Evolutionary conservation across 2,113 vertebrate species (phyloP), one percentile per base, ranked within the genome.

Genomic region (Egretta garzetta): DNA sequence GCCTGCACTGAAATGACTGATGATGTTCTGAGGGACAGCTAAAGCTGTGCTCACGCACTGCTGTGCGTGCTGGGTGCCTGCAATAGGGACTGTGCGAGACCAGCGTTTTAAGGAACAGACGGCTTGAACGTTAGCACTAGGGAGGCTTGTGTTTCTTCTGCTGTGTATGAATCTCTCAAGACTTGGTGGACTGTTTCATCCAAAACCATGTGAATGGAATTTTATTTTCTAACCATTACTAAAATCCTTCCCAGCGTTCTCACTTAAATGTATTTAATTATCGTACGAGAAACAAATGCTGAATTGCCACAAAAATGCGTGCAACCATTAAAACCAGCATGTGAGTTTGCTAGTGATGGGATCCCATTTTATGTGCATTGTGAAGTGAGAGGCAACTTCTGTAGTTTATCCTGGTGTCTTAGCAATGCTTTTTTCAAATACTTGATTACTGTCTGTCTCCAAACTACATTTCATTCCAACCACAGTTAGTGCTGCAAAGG

Each of bases 31-130:
- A 39, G 18, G 47, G 59, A 21, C 9, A 10, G 68, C 82, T 37
- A 11, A 43, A 27, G 63, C 55, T 0, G 2, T 32, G 45, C 16
- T 70, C 13, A 5, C 1, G 2, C 1, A 9, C 41, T 7, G n/a
- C 22, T 0, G 17, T 16, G 72, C 2, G 13, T 53, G 33, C 14
- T 3, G 6, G 6, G 43, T 14, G 47, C 47, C 39, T 9, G 37
- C 47, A 9, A 45, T 10, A 52, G 80, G 4, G 56, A 23, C 58
- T 30, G 35, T 19, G 24, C 1, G 1, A 43, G 16, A 11, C 3
- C 37, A 16, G 58, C 4, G 0, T 14, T 35, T 37, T 17, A 27
- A 18, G 39, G 70, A 47, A 33, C 3, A 18, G 39, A 6, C 0
- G 1, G 2, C 20, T 52, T 21, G 28, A 52, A 52, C 1, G 0